Conservation (phyloP, 2,113 vertebrate genomes). For the Labeo rohita region DNA sequence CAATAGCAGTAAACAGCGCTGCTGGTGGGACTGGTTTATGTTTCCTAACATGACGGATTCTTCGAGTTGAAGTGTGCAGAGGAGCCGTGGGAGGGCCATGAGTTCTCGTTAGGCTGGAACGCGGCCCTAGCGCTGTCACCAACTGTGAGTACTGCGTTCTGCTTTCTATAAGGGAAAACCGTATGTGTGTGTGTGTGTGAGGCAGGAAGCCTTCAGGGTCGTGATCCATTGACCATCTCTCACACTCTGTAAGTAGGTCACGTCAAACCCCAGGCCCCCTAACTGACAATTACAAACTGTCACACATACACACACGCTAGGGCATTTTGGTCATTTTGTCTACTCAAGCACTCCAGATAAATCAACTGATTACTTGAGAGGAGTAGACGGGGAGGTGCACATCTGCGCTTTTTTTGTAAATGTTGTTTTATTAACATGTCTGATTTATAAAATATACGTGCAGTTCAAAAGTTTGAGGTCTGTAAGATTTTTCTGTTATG, state of each 20-base stretch:
- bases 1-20: constrained; percentile 30
- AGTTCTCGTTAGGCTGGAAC: constrained; percentile 36
- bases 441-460: background rate
- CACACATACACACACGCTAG: constrained; percentile 30
- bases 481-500: background rate
- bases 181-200: constrained; percentile 4
- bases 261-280: constrained; percentile 47
- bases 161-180: constrained; percentile 31
- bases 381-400: too few relatives aligned
- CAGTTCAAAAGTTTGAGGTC: background rate
- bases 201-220: constrained; percentile 50
- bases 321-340: constrained; percentile 27
- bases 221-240: constrained; percentile 56
- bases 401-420: background rate
- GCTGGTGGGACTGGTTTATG: constrained; percentile 36
- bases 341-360: background rate
- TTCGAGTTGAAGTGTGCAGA: constrained; percentile 16
- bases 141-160: constrained; percentile 46
- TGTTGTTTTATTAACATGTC: background rate
- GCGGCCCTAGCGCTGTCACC: constrained; percentile 45
- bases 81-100: background rate
- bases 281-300: constrained; percentile 51
- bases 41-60: constrained; percentile 32
- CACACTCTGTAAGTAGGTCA: constrained; percentile 57
- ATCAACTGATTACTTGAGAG: background rate